These are phyloP conservation scores for Syncerus caffer DNA, from an alignment of 2,797 vertebrate genomes.

Conservation along the genomic window DNA sequence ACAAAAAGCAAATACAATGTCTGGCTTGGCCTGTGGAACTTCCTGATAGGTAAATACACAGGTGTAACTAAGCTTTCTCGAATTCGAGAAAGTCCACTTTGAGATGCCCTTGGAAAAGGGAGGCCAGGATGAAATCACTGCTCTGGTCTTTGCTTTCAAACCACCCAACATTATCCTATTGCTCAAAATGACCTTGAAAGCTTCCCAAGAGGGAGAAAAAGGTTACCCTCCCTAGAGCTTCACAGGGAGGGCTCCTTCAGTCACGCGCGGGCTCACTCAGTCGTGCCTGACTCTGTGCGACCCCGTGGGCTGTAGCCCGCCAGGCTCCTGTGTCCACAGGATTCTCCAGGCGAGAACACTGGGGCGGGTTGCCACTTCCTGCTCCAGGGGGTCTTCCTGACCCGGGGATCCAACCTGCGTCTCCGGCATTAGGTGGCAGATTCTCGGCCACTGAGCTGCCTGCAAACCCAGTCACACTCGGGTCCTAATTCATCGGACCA, in stretches of 20 bases:
- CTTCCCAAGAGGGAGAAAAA: not conserved
- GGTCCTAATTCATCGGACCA: not conserved
- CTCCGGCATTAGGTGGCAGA: not conserved
- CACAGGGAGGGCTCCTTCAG: not conserved
- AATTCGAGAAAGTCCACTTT: not conserved
- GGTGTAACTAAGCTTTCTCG: not conserved
- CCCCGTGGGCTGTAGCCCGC: not conserved
- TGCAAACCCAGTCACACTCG: not conserved
- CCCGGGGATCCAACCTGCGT: not conserved
- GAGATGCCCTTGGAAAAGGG: not conserved
- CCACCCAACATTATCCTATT: not conserved
- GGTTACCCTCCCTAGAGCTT: not conserved
- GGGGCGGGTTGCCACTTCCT: not conserved
- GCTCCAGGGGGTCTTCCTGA: not conserved
- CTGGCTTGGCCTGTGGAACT: not conserved
- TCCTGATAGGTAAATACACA: not conserved
- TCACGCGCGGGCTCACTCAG: fast-evolving
- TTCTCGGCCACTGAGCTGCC: not conserved
- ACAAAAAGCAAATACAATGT: not conserved
- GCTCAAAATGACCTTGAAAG: not conserved
- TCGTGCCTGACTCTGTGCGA: fast-evolving
- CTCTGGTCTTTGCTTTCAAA: not conserved
- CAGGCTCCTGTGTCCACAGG: not conserved
- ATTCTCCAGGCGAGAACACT: not conserved
- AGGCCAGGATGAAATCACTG: not conserved